These are phyloP conservation scores for Mormoops blainvillei DNA, from an alignment of 2,113 vertebrate species.

Conservation along the genomic window DNA sequence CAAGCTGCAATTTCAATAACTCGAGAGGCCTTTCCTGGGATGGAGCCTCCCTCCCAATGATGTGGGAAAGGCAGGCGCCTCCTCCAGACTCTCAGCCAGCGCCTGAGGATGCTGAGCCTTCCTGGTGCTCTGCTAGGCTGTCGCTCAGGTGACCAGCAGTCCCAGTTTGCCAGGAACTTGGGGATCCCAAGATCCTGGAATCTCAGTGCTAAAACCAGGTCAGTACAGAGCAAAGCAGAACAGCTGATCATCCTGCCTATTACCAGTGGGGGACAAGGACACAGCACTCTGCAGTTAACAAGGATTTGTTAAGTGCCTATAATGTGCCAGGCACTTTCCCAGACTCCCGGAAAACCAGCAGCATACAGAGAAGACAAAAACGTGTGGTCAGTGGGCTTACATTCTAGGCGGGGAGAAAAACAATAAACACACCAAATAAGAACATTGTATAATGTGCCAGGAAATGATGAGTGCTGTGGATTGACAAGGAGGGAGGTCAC, in stretches of 20 bases:
- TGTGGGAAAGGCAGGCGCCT: fast-evolving
- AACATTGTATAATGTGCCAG: neutral
- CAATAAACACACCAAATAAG: neutral
- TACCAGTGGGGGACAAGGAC: neutral
- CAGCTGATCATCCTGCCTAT: neutral
- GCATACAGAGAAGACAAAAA: neutral
- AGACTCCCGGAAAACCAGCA: neutral
- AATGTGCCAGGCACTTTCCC: neutral
- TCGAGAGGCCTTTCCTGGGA: constrained; percentile 58
- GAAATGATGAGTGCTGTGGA: neutral
- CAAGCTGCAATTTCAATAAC: constrained; percentile 73
- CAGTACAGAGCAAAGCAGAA: neutral
- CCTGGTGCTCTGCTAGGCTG: neutral
- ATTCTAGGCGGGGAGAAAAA: neutral
- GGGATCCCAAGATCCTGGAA: neutral
- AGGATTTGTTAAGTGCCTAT: neutral
- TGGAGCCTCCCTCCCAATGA: neutral
- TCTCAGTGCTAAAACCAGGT: neutral
- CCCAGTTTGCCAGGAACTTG: neutral
- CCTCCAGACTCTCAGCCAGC: neutral
- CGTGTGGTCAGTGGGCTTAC: neutral
- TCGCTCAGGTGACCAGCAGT: neutral
- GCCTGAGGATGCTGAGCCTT: neutral
- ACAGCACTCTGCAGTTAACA: neutral
- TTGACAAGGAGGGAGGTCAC: neutral